These are phyloP conservation scores for Paraescarpia echinospica DNA, from an alignment of 1,140 invertebrate species.

Conservation along the genomic window DNA sequence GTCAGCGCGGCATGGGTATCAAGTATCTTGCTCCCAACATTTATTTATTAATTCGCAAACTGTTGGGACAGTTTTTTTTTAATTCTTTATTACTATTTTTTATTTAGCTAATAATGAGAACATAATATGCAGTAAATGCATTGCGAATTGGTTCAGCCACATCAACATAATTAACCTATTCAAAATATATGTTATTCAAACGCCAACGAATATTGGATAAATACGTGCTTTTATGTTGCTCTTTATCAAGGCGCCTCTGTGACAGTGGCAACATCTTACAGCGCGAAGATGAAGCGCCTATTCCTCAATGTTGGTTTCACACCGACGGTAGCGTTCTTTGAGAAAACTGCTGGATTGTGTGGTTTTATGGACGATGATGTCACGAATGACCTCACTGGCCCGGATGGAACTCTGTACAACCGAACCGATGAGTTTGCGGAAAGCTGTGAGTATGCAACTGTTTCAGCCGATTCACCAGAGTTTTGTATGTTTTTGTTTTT, in stretches of 20 bases:
- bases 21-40: neutral
- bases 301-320: neutral
- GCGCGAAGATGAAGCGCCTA: neutral
- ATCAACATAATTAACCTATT: no score
- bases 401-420: neutral
- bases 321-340: neutral
- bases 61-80: no score
- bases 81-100: no score
- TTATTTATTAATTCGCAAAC: no score
- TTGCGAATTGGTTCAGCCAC: no score
- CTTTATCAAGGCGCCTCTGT: neutral
- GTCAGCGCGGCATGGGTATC: neutral
- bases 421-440: neutral
- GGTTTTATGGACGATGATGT: neutral
- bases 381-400: neutral
- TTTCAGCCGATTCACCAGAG: no score
- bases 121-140: no score
- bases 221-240: neutral
- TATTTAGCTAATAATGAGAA: no score
- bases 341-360: neutral
- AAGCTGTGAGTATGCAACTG: no score
- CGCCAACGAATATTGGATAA: neutral
- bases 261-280: neutral
- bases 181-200: neutral
- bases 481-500: no score